Conservation (phyloP, 2,113 vertebrate genomes). For the Cyanistes caeruleus region DNA sequence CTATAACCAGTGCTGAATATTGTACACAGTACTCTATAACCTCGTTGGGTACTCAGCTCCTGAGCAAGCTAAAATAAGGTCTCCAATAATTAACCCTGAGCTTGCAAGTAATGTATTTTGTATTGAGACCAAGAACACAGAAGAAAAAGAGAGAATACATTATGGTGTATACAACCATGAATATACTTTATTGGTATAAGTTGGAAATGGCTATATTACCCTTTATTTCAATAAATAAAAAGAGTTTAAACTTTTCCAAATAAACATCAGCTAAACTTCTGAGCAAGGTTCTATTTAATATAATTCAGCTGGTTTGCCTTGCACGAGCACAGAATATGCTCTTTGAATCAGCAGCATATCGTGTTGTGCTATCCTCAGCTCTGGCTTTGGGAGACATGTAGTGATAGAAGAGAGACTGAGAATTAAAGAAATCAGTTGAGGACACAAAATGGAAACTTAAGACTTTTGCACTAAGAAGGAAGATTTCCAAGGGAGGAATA, state of each 20-base stretch:
- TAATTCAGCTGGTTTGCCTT: background rate
- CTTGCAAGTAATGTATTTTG: background rate
- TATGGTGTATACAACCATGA: background rate
- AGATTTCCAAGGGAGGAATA: background rate
- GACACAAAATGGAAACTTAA: background rate
- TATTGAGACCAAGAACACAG: background rate
- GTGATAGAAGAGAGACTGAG: background rate
- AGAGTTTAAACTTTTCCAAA: background rate
- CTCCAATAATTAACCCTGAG: background rate
- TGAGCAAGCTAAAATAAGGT: background rate
- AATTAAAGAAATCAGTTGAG: background rate
- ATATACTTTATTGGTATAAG: background rate
- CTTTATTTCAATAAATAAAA: background rate
- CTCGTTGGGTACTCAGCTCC: background rate
- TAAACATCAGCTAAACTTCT: background rate
- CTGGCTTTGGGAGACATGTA: background rate
- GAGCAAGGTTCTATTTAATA: background rate
- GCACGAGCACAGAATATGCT: background rate
- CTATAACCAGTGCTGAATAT: background rate
- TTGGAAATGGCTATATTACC: background rate
- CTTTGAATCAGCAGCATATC: background rate
- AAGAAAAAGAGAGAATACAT: background rate
- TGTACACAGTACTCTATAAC: background rate
- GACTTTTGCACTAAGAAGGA: background rate
- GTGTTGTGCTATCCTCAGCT: background rate